Evolutionary conservation across 1,140 invertebrate species (phyloP).

Genomic region (Grapholita molesta): DNA sequence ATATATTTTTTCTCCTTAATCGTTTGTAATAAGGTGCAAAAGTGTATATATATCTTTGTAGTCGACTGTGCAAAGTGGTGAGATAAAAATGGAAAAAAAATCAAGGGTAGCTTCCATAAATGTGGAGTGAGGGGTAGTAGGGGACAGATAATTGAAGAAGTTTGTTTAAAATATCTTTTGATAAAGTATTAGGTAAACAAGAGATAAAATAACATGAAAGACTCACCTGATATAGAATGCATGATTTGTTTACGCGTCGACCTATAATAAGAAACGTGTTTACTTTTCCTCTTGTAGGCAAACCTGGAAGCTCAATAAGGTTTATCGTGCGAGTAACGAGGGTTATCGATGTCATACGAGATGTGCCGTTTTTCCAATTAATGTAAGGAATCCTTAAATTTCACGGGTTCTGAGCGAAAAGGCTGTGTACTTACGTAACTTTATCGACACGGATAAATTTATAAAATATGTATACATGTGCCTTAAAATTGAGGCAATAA

Average conservation of each 20-base stretch:
- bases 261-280: slow-evolving; percentile 35
- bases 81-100: no score
- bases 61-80: no score
- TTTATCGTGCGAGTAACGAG: slow-evolving; percentile 21
- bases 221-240: slow-evolving; percentile 31
- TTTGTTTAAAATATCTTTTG: not conserved
- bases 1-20: no score
- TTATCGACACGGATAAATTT: no score
- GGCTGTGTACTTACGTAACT: not conserved
- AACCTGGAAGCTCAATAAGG: slow-evolving; percentile 27
- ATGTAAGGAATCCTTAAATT: not conserved
- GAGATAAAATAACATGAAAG: slow-evolving; percentile 20
- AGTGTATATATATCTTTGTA: no score
- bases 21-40: no score
- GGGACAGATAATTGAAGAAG: not conserved
- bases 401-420: not conserved
- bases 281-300: slow-evolving; percentile 29
- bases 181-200: not conserved
- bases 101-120: no score
- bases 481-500: no score
- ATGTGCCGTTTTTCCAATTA: slow-evolving; percentile 23
- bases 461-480: no score
- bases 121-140: no score
- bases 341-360: slow-evolving; percentile 16
- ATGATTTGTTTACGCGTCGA: slow-evolving; percentile 32